Percentiles rank a stretch among this genome's conserved stretches.
Evolutionary conservation across 2,113 vertebrate species (phyloP).

Genomic region (Gymnorhina tibicen): DNA sequence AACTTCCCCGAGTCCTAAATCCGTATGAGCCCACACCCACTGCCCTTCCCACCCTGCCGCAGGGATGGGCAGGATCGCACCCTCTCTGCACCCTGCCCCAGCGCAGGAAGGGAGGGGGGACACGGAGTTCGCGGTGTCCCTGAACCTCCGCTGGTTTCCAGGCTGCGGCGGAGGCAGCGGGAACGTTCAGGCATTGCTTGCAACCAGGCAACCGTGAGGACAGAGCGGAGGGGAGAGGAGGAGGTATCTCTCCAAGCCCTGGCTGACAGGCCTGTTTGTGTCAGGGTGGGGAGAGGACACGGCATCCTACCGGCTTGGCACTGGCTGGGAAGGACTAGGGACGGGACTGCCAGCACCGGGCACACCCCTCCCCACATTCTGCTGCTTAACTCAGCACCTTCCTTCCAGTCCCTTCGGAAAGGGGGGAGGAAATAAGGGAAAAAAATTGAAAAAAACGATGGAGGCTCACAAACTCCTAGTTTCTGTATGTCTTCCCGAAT

Average conservation of each 20-base stretch:
- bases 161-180: neutral
- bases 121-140: accelerated
- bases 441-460: neutral
- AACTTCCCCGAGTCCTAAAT: neutral
- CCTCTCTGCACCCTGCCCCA: accelerated
- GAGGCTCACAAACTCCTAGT: neutral
- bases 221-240: neutral
- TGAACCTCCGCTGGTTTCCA: neutral
- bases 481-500: slow-evolving; percentile 49
- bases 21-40: accelerated
- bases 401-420: neutral
- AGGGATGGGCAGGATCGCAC: neutral
- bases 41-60: neutral
- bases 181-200: neutral
- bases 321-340: neutral
- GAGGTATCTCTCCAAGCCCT: accelerated
- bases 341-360: accelerated
- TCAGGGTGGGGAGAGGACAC: neutral
- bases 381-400: neutral
- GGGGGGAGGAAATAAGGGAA: neutral
- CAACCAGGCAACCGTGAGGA: neutral
- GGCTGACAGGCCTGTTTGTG: accelerated
- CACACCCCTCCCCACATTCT: neutral
- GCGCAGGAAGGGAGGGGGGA: neutral
- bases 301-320: neutral